Percentiles rank a stretch among this genome's conserved stretches.
Evolutionary conservation across 2,797 vertebrate genomes (phyloP).

Genomic region (Scolopax rusticola): DNA sequence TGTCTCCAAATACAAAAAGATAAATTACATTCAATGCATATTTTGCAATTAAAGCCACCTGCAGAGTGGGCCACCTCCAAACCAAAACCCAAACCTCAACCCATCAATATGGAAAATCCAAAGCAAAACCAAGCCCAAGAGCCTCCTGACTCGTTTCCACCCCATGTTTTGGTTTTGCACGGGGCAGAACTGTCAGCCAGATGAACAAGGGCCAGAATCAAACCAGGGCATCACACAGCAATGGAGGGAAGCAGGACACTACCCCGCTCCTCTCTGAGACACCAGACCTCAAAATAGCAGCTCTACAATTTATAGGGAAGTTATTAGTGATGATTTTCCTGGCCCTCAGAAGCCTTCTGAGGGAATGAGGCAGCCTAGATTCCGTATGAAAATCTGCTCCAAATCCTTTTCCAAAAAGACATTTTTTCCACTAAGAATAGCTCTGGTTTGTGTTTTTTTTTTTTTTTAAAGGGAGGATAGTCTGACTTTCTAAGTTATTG

Average conservation of each 20-base stretch:
- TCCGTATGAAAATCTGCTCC: slow-evolving; percentile 33
- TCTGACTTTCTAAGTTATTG: slow-evolving; percentile 49
- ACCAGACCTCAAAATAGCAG: slow-evolving; percentile 69
- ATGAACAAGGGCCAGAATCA: background rate
- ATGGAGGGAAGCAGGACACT: slow-evolving; percentile 52
- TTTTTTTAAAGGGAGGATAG: background rate
- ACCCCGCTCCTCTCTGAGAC: slow-evolving; percentile 58
- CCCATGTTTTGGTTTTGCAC: background rate
- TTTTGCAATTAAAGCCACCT: background rate
- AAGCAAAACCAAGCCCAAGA: background rate
- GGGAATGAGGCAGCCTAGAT: slow-evolving; percentile 66
- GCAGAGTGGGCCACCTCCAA: background rate
- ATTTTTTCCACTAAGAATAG: slow-evolving; percentile 34
- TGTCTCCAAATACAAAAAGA: background rate
- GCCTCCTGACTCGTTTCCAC: background rate
- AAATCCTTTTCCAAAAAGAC: slow-evolving; percentile 48
- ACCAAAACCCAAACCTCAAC: background rate
- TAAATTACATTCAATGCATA: background rate
- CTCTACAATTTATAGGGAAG: slow-evolving; percentile 63
- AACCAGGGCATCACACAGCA: slow-evolving; percentile 16
- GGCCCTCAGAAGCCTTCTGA: slow-evolving; percentile 45
- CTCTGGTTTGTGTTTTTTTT: background rate
- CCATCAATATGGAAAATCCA: background rate
- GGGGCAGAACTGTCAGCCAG: background rate
- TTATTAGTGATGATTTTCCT: slow-evolving; percentile 69